phyloP scores from a whole-genome alignment of 1,140 invertebrate species.

The Colletes gigas region DNA sequence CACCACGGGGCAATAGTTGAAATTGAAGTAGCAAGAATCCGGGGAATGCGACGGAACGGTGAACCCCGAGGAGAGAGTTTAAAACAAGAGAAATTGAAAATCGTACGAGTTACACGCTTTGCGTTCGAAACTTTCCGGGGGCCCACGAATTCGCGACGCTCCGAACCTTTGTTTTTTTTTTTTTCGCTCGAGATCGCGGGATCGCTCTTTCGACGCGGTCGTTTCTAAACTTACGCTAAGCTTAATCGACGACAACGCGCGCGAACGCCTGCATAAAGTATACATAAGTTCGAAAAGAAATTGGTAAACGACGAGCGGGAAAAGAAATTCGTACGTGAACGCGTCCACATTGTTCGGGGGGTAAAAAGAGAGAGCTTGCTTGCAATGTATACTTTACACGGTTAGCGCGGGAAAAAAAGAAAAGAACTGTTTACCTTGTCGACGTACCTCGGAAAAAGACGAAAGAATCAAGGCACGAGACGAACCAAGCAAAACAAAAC shows the following conservation, averaged over 20 bases:
- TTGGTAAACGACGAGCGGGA: background rate
- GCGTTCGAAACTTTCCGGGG: background rate
- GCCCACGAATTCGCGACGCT: background rate
- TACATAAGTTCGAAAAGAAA: background rate
- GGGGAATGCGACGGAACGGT: slow-evolving; percentile 20
- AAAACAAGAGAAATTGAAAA: slow-evolving; percentile 37
- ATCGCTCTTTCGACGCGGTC: too few relatives aligned
- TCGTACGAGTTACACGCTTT: background rate
- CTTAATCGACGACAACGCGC: background rate
- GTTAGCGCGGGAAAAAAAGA: background rate
- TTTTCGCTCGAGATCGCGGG: background rate
- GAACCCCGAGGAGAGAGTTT: slow-evolving; percentile 26
- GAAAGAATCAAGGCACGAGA: slow-evolving; percentile 25
- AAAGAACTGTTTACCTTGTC: background rate
- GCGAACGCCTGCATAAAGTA: background rate
- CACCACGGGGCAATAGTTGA: slow-evolving; percentile 15
- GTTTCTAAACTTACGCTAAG: background rate
- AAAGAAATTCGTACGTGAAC: background rate
- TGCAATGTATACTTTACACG: background rate
- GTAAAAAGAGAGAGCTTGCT: background rate
- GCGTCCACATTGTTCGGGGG: too few relatives aligned
- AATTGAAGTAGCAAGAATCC: slow-evolving; percentile 34
- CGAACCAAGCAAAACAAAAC: slow-evolving; percentile 38
- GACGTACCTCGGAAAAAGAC: slow-evolving; percentile 16
- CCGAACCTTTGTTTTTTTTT: background rate